Conservation (phyloP, 2,113 vertebrate species). For the Gymnorhina tibicen region DNA sequence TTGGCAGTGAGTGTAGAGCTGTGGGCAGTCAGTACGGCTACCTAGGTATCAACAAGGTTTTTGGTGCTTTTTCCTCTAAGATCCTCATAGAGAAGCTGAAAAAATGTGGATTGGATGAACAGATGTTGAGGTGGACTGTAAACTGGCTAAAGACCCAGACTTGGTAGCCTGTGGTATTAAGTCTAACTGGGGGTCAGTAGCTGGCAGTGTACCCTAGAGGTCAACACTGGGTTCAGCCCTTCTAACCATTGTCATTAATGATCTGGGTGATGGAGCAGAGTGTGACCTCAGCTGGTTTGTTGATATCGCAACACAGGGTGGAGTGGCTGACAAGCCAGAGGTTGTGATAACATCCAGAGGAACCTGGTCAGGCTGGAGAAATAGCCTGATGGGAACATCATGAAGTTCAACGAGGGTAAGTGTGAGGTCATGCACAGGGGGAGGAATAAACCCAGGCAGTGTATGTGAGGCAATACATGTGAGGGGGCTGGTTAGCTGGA, state of each 20-base stretch:
- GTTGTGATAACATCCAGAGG: not conserved
- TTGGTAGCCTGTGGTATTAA: not conserved
- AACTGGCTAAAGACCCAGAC: not conserved
- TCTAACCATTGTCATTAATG: not conserved
- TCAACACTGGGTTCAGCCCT: not conserved
- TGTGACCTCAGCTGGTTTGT: not conserved
- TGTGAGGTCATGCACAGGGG: not conserved
- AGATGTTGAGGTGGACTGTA: not conserved
- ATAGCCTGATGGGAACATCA: not conserved
- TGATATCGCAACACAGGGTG: not conserved
- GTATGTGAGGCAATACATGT: fast-evolving
- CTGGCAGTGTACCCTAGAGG: not conserved
- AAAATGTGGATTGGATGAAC: not conserved
- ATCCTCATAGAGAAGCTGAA: not conserved
- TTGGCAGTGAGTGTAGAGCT: not conserved
- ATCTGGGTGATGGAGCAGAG: not conserved
- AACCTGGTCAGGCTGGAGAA: not conserved
- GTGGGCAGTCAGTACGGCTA: fast-evolving
- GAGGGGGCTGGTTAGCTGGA: not conserved
- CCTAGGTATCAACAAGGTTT: not conserved
- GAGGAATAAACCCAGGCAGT: not conserved
- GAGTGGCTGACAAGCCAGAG: not conserved
- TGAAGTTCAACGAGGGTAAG: not conserved
- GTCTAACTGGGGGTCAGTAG: not conserved
- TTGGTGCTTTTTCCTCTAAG: not conserved